Conservation (phyloP, 2,113 vertebrate genomes). For the Halichoerus grypus region DNA sequence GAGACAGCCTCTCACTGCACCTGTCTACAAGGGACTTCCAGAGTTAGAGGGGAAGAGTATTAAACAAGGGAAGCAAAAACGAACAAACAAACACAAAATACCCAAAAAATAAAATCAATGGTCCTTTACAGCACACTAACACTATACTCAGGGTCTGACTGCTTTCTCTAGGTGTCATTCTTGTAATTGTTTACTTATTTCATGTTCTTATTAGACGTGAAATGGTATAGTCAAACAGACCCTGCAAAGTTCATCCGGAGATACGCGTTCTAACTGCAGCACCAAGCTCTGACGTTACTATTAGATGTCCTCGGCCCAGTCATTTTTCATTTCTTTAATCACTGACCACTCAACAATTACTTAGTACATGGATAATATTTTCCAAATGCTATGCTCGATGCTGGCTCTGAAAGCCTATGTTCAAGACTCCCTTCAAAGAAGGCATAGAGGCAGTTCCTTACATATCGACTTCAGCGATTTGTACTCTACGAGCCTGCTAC, state of each 20-base stretch:
- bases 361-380: neutral
- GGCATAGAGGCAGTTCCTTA: neutral
- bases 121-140: neutral
- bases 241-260: neutral
- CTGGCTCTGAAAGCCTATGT: neutral
- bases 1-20: neutral
- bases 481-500: neutral
- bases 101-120: neutral
- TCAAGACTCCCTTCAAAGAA: neutral
- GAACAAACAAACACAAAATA: neutral
- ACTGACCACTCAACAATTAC: neutral
- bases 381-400: neutral
- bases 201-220: neutral
- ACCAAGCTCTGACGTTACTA: neutral
- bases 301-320: neutral
- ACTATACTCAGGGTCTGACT: neutral
- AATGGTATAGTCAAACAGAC: neutral
- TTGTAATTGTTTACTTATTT: neutral
- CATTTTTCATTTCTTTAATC: neutral
- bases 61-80: neutral
- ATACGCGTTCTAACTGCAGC: neutral
- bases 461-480: neutral
- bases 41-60: neutral
- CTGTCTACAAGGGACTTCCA: neutral
- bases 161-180: neutral